Evolutionary conservation across 2,113 vertebrate species (phyloP), one percentile per base, ranked within the genome.

Genomic region (Eupsittula cactorum): DNA sequence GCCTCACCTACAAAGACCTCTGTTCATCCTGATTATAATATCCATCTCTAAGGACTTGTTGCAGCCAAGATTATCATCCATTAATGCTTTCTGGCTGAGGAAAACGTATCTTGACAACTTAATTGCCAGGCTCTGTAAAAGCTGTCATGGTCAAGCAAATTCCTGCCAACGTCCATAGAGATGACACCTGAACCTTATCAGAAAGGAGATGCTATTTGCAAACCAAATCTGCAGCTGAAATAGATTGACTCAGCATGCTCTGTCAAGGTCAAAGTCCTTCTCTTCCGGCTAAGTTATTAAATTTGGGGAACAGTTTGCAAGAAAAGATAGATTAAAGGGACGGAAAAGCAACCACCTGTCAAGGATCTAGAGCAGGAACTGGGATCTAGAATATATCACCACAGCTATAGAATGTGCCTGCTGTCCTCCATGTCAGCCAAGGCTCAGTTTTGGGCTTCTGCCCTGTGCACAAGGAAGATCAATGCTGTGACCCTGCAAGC

Each of bases 31-130:
- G 2, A 92, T 89, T 86, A 89, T 86, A 62, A 64, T 84, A 90
- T 82, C 89, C 59, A 76, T 73, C 81, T 86, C 81, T 11, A 74
- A 37, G 84, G 49, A 49, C 44, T 85, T 59, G 80, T 92, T 93
- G 59, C 82, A 94, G 74, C 59, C 82, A 65, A 65, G 59, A 59
- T 63, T 47, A 77, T 52, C 75, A 94, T 92, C 92, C 93, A 85
- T 96, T 96, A 93, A 78, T 49, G 69, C 33, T 68, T 86, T 67
- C 80, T 91, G 70, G 74, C 70, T 89, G 70, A 81, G 16, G 41
- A 79, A 94, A 87, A 94, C 41, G 16, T 75, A 83, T 84, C 83
- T 94, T 97, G 96, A 94, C 91, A 94, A 89, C 73, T 93, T 93
- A 95, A 96, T 96, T 96, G 86, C 83, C 46, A 79, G 46, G 52